Conservation (phyloP, 2,113 vertebrate species). For the Charadrius vociferus region DNA sequence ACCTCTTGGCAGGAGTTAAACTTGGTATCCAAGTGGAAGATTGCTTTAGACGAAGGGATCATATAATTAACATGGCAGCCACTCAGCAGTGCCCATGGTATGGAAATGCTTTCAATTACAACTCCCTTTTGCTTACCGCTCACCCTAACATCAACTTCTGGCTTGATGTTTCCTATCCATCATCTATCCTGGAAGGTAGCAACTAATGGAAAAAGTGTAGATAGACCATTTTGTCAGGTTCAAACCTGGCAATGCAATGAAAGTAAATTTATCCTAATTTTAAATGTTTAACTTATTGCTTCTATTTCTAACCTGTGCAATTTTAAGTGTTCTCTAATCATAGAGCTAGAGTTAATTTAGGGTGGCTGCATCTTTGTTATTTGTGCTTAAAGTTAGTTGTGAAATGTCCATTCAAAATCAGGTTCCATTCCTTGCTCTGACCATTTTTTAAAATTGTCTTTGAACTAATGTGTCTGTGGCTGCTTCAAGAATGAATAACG, state of each 20-base stretch:
- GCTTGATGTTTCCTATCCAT: background rate
- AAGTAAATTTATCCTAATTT: background rate
- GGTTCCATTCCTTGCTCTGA: background rate
- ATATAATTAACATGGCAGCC: constrained; percentile 7
- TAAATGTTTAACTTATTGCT: background rate
- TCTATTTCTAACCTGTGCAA: background rate
- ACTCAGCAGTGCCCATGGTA: background rate
- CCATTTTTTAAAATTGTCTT: background rate
- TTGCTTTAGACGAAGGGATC: constrained; percentile 13
- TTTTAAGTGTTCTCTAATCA: background rate
- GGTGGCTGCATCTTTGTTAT: background rate
- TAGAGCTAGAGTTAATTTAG: background rate
- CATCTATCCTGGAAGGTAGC: background rate
- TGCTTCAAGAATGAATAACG: background rate
- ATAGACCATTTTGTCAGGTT: background rate
- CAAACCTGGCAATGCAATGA: background rate
- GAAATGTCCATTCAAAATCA: background rate
- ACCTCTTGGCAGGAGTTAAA: background rate
- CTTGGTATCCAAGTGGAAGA: constrained; percentile 12
- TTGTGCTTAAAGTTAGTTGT: background rate
- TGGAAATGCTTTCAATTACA: constrained; percentile 18
- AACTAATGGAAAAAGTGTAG: background rate
- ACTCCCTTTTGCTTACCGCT: background rate
- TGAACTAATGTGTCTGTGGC: background rate
- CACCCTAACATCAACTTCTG: background rate